These are phyloP conservation scores for Zaprionus ghesquierei DNA, from an alignment of 1,140 invertebrate species.

Conservation along the genomic window DNA sequence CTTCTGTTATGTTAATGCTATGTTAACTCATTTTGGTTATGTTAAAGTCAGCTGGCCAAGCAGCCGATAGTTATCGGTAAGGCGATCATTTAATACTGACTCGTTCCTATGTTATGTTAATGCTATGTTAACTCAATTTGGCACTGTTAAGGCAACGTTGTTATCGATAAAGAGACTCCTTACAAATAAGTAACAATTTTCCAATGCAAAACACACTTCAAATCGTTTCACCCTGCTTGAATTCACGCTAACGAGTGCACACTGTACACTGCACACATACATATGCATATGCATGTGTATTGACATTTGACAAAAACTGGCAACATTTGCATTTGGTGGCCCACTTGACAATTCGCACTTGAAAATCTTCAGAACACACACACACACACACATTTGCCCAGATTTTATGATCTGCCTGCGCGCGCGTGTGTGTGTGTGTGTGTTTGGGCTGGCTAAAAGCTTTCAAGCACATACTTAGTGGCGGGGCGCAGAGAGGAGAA, in stretches of 20 bases:
- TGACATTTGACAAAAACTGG: constrained; percentile 38
- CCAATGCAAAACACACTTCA: neutral
- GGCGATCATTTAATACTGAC: neutral
- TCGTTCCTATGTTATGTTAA: neutral
- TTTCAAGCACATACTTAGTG: constrained; percentile 59
- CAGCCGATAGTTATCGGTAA: neutral
- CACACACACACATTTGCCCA: constrained; percentile 12
- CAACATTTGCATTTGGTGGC: constrained; percentile 62
- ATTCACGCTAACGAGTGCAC: neutral
- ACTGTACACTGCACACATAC: neutral
- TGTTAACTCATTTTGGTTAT: neutral
- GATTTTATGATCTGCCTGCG: constrained; percentile 23
- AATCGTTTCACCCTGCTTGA: too few species aligned
- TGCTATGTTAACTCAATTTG: neutral
- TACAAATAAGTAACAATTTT: neutral
- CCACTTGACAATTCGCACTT: constrained; percentile 58
- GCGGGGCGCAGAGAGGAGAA: neutral
- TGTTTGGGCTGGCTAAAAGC: constrained; percentile 54
- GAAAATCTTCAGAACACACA: constrained; percentile 49
- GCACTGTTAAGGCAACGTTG: neutral
- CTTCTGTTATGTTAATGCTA: neutral
- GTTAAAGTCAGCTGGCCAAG: neutral
- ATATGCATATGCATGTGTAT: constrained; percentile 30
- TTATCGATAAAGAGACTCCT: neutral
- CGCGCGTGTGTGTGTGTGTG: constrained; percentile 14